Evolutionary conservation across 2,113 vertebrate genomes (phyloP), one percentile per base, ranked within the genome.

Genomic region (Orthochromis malagaraziensis): DNA sequence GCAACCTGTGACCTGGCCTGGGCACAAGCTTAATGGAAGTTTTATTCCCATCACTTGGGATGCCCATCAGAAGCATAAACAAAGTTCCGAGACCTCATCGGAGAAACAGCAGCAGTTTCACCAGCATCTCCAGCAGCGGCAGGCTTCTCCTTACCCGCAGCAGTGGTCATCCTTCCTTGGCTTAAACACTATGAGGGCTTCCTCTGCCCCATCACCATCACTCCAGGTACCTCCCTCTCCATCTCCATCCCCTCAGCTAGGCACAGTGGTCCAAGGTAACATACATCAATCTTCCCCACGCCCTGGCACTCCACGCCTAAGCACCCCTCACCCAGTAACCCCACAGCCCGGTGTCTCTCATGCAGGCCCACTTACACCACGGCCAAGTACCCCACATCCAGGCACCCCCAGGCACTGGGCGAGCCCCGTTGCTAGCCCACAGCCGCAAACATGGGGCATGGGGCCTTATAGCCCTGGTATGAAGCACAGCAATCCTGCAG

Each of bases 11-110:
- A 93, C 87, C 3, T 97, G 97, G 97, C 93, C 95, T 16, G 97
- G 97, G 73, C 97, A 97, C 90, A 97, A 97, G 94, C 95, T 93
- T 0, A 96, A 97, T 57, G 96, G 93, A 75, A 96, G 90, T 45
- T 68, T 94, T 11, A 84, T 93, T 88, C 89, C 95, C 0, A 93
- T 96, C 65, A 93, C 95, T 87, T 96, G 96, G 16, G 96, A 95
- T 2, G 84, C 96, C 70, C 91, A 89, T 45, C 60, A 88, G 35
- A 92, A 94, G 65, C 42, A 91, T 40, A 95, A 93, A 93, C 89
- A 83, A 80, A 92, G 79, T 54, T 53, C 89, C 26, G 90, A 92
- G 49, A 84, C 54, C 31, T 91, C 94, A 5, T 93, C 91, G 1
- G 92, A 93, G 54, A 95, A 94, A 51, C 73, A 77, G 89, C 96